Base-by-base conservation (phyloP, 1,140 invertebrate species). In the Bacillus rossius region DNA sequence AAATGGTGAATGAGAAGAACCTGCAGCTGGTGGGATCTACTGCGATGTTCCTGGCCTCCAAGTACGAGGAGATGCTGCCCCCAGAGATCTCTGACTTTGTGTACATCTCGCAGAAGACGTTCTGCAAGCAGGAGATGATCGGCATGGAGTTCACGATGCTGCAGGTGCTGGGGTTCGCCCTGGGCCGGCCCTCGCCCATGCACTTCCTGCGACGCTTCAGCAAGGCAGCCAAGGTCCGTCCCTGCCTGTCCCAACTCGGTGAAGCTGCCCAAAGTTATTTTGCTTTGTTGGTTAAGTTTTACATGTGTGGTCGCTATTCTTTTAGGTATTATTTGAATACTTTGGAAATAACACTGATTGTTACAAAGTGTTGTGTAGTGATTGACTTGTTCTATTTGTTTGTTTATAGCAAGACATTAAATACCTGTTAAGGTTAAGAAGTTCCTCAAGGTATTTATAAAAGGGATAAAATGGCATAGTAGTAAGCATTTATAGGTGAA, bases 11-110 rank as follows among this genome's bases (percentile, higher is more conserved):
- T 61, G 78, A 83, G 61, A 83, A 81, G 62, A 81, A 85, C 58
- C 75, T 98, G 34, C 96, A 98, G 73, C 75, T 98, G 42, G 91
- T 97, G 38, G 96, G 96, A 1, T 86, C 94, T 1, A 87, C 94
- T 2, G 86, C 92, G 0, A 85, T 98, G 82, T 88, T 94, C 63
- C 85, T 98, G 57, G 94, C 96, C 10, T 86, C 87, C 64, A 99
- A 98, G 73, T 98, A 95, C 69, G 96, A 98, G 76, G 96, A 99
- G 77, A 91, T 96, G 69, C 93, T 89, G 66, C 81, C 88, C 4
- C 94, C 95, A 2, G 89, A 92, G 54, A 81, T 97, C 25, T 76
- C 75, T 1, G 95, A 98, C 73, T 98, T 96, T 78, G 87, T 94
- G 7, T 96, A 89, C 67, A 91, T 98, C 41, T 92, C 93, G 16